Evolutionary conservation across 2,797 vertebrate genomes (phyloP).

Genomic region (Scomberomorus guttatus): DNA sequence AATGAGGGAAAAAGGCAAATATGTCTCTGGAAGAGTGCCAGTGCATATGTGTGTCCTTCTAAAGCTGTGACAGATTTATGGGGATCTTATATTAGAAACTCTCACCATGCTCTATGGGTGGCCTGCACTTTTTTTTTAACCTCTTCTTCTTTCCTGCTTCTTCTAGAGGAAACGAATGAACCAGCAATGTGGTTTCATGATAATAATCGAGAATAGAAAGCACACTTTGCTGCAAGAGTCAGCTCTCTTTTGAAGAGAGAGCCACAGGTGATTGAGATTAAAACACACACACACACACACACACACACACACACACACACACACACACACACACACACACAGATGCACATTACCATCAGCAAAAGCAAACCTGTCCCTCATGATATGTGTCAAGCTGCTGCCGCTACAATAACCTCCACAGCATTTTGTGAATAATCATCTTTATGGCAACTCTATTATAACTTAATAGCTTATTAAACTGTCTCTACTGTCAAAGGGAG

Average conservation of each 20-base stretch:
- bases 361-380: constrained; percentile 34
- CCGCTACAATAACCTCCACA: constrained; percentile 52
- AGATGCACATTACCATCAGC: constrained; percentile 6
- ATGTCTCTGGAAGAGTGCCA: constrained; percentile 37
- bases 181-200: constrained; percentile 23
- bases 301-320: not conserved
- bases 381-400: constrained; percentile 45
- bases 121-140: constrained; percentile 20
- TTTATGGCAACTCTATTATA: constrained; percentile 64
- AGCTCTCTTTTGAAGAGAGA: not conserved
- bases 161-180: constrained; percentile 40
- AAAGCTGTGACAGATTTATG: constrained; percentile 29
- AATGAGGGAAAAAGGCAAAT: not conserved
- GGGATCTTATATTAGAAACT: constrained; percentile 48
- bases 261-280: constrained; percentile 66
- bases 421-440: constrained; percentile 60
- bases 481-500: constrained; percentile 45
- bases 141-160: constrained; percentile 14
- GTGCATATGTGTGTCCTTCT: constrained; percentile 58
- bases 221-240: not conserved
- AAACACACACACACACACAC: not conserved
- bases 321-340: not conserved
- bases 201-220: not conserved
- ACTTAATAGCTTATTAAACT: constrained; percentile 56
- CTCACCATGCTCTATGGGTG: constrained; percentile 30